These are phyloP conservation scores for Lepidurus arcticus DNA, from an alignment of 1,140 invertebrate species.

Conservation along the genomic window DNA sequence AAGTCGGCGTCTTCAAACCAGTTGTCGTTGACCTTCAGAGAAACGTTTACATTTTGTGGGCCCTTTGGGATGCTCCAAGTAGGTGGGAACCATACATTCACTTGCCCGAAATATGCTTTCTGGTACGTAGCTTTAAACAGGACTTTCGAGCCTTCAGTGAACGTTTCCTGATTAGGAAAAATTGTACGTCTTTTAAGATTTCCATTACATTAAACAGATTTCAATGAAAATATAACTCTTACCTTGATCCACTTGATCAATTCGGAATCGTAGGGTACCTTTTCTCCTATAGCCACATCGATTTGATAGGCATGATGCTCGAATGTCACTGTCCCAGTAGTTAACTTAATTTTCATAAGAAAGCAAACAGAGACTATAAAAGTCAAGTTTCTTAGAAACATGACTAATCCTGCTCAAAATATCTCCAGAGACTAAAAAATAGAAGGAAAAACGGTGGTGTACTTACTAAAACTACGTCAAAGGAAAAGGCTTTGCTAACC, in stretches of 20 bases:
- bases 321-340: neutral
- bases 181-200: neutral
- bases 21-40: neutral
- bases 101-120: neutral
- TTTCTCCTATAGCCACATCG: neutral
- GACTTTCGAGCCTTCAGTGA: neutral
- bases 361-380: neutral
- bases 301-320: neutral
- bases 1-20: neutral
- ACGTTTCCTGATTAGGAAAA: neutral
- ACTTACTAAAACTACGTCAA: neutral
- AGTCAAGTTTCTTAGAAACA: neutral
- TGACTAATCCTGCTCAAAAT: neutral
- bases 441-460: neutral
- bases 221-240: neutral
- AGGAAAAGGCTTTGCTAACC: neutral
- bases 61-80: neutral
- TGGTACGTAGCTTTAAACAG: neutral
- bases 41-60: neutral
- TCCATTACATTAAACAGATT: neutral
- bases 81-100: neutral
- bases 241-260: neutral
- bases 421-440: neutral
- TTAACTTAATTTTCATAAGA: neutral
- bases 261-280: neutral